phyloP scores from a whole-genome alignment of 2,888 invertebrate genomes.

The Harpalus rufipes region DNA sequence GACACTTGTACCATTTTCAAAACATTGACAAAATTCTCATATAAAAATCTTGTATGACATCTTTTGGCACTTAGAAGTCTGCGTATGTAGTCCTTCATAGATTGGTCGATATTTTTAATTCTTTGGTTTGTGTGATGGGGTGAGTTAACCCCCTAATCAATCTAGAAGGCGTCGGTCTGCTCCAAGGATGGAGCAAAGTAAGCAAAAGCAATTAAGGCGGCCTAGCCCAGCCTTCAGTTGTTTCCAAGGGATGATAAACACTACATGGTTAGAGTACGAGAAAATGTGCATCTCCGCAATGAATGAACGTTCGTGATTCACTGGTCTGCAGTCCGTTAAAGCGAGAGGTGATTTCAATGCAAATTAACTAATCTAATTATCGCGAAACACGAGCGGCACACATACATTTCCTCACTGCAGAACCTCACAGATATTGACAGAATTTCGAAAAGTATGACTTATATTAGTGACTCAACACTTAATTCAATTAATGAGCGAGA shows the following conservation, averaged over 20 bases:
- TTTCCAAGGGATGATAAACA: conserved; percentile 21
- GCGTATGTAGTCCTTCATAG: background rate
- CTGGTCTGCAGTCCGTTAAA: background rate
- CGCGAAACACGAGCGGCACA: conserved; percentile 44
- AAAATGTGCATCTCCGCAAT: background rate
- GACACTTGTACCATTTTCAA: too few relatives aligned
- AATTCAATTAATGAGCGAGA: background rate
- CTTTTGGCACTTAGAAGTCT: too few relatives aligned
- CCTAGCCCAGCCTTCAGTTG: background rate
- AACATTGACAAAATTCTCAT: too few relatives aligned
- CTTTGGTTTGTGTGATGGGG: background rate
- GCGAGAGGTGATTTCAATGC: conserved; percentile 52
- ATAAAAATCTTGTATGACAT: too few relatives aligned
- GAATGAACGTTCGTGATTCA: background rate
- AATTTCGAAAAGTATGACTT: background rate
- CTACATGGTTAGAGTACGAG: background rate
- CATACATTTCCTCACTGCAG: background rate
- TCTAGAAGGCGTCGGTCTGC: background rate
- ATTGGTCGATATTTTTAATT: conserved; percentile 3
- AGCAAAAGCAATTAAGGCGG: conserved; percentile 63
- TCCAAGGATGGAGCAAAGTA: conserved; percentile 56
- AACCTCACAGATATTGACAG: background rate
- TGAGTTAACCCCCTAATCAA: background rate
- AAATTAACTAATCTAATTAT: conserved; percentile 64
- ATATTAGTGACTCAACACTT: background rate